A percentile compares a stretch with the other conserved stretches of the same genome.
Conservation (phyloP, 1,140 invertebrate genomes). For the Rhagoletis pomonella region DNA sequence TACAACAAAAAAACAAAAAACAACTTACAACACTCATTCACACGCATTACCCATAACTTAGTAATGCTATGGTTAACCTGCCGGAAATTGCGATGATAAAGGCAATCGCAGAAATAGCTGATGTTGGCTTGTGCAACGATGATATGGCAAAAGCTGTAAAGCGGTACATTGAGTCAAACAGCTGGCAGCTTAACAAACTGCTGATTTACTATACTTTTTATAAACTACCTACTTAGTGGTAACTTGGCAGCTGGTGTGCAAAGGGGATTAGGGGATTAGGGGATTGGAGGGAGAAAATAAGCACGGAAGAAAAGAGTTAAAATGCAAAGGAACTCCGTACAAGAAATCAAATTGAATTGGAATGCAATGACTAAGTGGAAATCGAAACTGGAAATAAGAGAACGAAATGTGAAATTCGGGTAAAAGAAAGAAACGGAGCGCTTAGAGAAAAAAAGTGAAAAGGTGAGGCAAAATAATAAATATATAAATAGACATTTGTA, state of each 20-base stretch:
- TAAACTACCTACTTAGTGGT: not conserved
- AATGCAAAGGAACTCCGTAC: not conserved
- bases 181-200: conserved; percentile 46
- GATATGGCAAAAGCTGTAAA: not conserved
- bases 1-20: not conserved
- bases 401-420: not conserved
- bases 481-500: too few relatives aligned
- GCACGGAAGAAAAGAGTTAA: too few relatives aligned
- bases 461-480: too few relatives aligned
- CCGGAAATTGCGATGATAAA: not conserved
- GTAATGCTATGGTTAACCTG: too few relatives aligned
- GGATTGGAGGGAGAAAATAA: not conserved
- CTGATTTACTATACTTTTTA: conserved; percentile 43
- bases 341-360: not conserved
- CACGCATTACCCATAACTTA: too few relatives aligned
- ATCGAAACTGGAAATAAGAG: not conserved
- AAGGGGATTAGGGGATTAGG: not conserved
- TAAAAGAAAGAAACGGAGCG: too few relatives aligned
- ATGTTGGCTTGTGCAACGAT: not conserved
- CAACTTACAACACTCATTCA: not conserved
- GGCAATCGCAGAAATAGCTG: not conserved
- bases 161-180: not conserved
- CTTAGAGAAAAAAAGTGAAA: too few relatives aligned
- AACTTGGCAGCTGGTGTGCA: not conserved
- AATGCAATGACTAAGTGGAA: not conserved